Conservation (phyloP, 1,140 invertebrate species). For the Drosophila pandora region DNA sequence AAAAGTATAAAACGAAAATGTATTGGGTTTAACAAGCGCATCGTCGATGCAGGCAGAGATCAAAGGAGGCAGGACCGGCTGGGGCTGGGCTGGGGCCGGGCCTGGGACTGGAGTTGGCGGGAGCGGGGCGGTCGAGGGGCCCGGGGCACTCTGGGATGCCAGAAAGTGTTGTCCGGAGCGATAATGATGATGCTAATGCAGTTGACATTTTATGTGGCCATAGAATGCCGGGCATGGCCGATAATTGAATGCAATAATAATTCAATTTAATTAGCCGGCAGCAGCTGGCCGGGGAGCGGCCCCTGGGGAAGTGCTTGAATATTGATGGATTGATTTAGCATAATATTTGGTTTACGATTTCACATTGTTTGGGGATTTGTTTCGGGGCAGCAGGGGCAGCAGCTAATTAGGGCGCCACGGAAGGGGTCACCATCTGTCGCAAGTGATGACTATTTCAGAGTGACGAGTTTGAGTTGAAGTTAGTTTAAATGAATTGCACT, state of each 20-base stretch:
- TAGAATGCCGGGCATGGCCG: conserved; percentile 47
- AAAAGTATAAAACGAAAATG: conserved; percentile 24
- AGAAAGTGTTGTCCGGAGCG: conserved; percentile 55
- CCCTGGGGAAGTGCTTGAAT: conserved; percentile 44
- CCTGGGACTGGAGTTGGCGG: conserved; percentile 4
- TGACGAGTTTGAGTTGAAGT: not conserved
- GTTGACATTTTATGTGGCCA: conserved; percentile 74
- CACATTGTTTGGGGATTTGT: conserved; percentile 40
- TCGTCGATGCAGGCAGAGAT: conserved; percentile 52
- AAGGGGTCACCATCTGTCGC: conserved; percentile 3
- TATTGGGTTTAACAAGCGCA: conserved; percentile 78
- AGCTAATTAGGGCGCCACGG: conserved; percentile 33
- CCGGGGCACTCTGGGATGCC: conserved; percentile 17
- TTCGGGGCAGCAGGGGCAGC: not conserved
- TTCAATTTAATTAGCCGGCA: conserved; percentile 75
- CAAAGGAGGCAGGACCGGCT: conserved; percentile 52
- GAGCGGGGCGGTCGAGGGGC: not conserved
- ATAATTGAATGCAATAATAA: conserved; percentile 74
- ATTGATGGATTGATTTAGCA: conserved; percentile 66
- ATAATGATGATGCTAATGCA: conserved; percentile 77
- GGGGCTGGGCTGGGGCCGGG: not conserved
- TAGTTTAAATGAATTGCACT: too few species aligned
- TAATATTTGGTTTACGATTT: conserved; percentile 60
- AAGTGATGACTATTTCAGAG: not conserved
- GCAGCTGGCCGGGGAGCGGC: conserved; percentile 20